phyloP scores from a whole-genome alignment of 64 coral and sea anemone genomes.

The Actinia equina region DNA sequence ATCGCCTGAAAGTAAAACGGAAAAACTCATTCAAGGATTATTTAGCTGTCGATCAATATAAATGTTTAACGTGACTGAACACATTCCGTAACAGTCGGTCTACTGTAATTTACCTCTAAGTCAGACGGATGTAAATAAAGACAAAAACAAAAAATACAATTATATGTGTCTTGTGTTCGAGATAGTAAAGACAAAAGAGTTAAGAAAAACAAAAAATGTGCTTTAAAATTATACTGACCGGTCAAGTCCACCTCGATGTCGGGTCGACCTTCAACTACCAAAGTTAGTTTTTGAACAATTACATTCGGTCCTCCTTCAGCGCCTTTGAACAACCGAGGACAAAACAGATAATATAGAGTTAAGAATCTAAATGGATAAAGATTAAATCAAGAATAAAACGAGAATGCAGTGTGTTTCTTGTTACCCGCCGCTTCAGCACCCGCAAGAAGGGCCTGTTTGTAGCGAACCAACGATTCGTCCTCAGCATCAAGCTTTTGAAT shows the following conservation, averaged over 20 bases:
- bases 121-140: not conserved
- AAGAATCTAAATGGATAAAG: not conserved
- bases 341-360: not conserved
- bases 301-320: conserved; percentile 57
- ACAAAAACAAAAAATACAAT: not conserved
- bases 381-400: not conserved
- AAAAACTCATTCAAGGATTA: not conserved
- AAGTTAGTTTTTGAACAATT: conserved; percentile 78
- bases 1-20: conserved; percentile 33
- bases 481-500: conserved; percentile 77
- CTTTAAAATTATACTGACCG: conserved; percentile 17
- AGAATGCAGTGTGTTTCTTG: not conserved
- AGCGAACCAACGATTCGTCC: conserved; percentile 84
- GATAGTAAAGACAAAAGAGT: not conserved
- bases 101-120: not conserved
- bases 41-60: not conserved
- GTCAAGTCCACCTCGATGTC: conserved; percentile 79
- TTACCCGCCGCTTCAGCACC: not conserved
- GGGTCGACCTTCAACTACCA: conserved; percentile 72
- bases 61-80: not conserved
- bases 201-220: not conserved
- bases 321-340: not conserved
- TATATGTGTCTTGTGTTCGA: not conserved
- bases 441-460: conserved; percentile 74
- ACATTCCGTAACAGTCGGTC: not conserved